Evolutionary conservation across 2,888 invertebrate species (phyloP).

Genomic region (Hirtodrosophila alboralis): DNA sequence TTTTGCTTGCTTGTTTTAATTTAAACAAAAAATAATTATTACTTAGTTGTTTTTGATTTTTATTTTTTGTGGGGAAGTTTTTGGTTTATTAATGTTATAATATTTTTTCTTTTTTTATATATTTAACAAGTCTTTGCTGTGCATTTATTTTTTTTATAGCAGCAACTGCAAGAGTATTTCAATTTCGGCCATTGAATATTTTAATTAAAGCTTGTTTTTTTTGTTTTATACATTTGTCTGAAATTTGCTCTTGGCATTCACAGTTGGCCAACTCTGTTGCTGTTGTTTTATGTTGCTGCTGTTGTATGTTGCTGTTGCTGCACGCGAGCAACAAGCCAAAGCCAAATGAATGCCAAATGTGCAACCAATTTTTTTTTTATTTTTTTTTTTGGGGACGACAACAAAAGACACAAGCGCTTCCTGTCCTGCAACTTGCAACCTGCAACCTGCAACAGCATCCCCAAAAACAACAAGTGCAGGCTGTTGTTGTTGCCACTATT

Average conservation of each 20-base stretch:
- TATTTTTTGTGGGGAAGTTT: too few species aligned
- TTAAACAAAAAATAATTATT: too few species aligned
- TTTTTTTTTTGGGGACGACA: conserved; percentile 54
- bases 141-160: too few species aligned
- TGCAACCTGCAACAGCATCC: conserved; percentile 55
- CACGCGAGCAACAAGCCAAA: conserved; percentile 63
- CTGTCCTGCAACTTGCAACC: conserved; percentile 61
- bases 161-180: too few species aligned
- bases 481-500: conserved; percentile 32
- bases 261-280: conserved; percentile 34
- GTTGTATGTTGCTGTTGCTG: conserved; percentile 33
- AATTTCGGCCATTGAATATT: too few species aligned
- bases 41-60: too few species aligned
- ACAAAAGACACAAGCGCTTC: conserved; percentile 49
- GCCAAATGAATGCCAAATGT: conserved; percentile 70
- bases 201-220: too few species aligned
- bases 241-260: conserved; percentile 73
- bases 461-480: conserved; percentile 35
- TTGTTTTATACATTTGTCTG: conserved; percentile 29
- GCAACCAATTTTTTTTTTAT: conserved; percentile 73
- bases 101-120: too few species aligned
- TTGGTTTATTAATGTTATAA: too few species aligned
- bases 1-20: too few species aligned
- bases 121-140: too few species aligned
- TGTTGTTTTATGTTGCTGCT: conserved; percentile 28